Evolutionary conservation across 2,888 invertebrate species (phyloP), one percentile per base, ranked within the genome.

Genomic region (Cylloceria caligata): DNA sequence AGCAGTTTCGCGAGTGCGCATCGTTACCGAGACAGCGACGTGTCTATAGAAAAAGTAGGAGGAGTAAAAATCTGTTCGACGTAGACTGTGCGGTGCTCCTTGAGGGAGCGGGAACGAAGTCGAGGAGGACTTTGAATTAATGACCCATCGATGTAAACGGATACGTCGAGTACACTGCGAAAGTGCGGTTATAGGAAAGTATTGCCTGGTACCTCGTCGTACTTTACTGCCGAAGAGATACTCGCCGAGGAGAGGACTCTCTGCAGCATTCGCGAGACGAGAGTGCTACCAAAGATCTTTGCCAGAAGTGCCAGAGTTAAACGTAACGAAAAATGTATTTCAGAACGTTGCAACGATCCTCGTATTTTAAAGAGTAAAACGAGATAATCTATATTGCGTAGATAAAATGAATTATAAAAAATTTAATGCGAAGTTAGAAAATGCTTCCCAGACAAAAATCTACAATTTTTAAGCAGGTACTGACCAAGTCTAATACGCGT

Each of bases 71-170:
- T 62, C 36, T 65, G 34, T 76, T 45, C 75, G 62, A 57, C 49
- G 39, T 21, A 73, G 47, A 62, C 64, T 62, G 27, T n/a, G 68
- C 47, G 16, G 27, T 57, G 57, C 27, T 65, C 36, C 73, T 65
- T 57, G 74, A 78, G 49, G 60, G 74, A 73, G 55, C 39, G 34
- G 79, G 52, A 57, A 64, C 69, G 77, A 83, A 79, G 84, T 84
- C 82, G 60, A 60, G 60, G 77, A 86, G 87, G 82, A 84, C 81
- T 86, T 77, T 71, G 84, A 87, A 87, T 88, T 86, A 88, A 88
- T 83, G 86, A 86, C 85, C 81, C 80, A 84, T 84, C 81, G 84
- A 86, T 82, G 83, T 86, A 84, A 81, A 77, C 82, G 81, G 80
- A 84, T 84, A 83, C 85, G 78, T 80, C 75, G 76, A 84, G 81